phyloP scores from a whole-genome alignment of 1,140 invertebrate genomes.

The Drosophila gunungcola region DNA sequence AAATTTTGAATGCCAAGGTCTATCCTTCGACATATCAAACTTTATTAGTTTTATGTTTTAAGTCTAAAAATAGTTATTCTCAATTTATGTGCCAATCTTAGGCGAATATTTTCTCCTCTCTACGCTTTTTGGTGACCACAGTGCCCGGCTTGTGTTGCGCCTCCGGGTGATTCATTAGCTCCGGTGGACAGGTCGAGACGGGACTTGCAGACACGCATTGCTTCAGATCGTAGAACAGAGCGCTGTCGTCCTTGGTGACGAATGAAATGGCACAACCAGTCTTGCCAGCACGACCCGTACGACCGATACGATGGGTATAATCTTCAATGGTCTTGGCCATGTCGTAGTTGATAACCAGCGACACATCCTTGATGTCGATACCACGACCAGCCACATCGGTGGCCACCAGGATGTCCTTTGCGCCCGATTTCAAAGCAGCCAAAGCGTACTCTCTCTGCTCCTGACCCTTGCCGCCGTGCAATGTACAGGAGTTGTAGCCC shows the following conservation, averaged over 20 bases:
- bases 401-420: slow-evolving; percentile 99
- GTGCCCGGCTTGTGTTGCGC: slow-evolving; percentile 99
- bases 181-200: slow-evolving; percentile 97
- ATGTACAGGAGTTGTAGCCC: slow-evolving; percentile 97
- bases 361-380: slow-evolving; percentile 99
- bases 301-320: slow-evolving; percentile 99
- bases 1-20: neutral
- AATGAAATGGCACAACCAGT: slow-evolving; percentile 98
- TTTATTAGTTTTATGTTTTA: slow-evolving; percentile 30
- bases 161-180: slow-evolving; percentile 98
- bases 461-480: slow-evolving; percentile 99
- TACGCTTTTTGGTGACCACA: slow-evolving; percentile 96
- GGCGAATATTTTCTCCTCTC: slow-evolving; percentile 98
- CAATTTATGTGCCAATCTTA: slow-evolving; percentile 83
- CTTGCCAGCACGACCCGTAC: slow-evolving; percentile 99
- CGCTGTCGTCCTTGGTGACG: slow-evolving; percentile 98
- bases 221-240: slow-evolving; percentile 98
- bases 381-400: slow-evolving; percentile 99
- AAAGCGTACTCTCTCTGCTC: slow-evolving; percentile 99
- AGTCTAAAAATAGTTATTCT: slow-evolving; percentile 2
- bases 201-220: slow-evolving; percentile 95
- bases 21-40: neutral
- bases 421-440: slow-evolving; percentile 96
- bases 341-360: slow-evolving; percentile 99
- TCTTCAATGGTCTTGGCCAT: slow-evolving; percentile 99